phyloP scores from a whole-genome alignment of 2,888 invertebrate species.

The Unio delphinus region DNA sequence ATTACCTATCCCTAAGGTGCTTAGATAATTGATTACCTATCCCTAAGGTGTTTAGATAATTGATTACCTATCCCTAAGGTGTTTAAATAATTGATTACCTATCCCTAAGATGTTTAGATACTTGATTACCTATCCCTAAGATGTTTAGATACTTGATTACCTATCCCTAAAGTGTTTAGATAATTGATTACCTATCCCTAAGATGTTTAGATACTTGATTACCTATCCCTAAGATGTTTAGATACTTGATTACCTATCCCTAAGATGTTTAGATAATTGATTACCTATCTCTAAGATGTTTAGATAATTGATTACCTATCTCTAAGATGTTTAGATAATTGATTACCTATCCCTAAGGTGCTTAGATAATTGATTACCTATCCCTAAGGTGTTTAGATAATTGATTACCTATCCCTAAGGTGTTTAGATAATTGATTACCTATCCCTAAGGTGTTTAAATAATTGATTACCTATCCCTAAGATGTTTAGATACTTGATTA shows the following conservation, averaged over 20 bases:
- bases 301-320: too few species aligned
- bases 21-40: slow-evolving; percentile 68
- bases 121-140: not conserved
- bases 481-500: too few species aligned
- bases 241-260: too few species aligned
- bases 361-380: too few species aligned
- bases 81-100: slow-evolving; percentile 62
- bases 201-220: slow-evolving; percentile 9
- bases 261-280: slow-evolving; percentile 1
- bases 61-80: not conserved
- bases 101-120: slow-evolving; percentile 75
- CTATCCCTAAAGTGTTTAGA: slow-evolving; percentile 78
- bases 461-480: too few species aligned
- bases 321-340: not conserved
- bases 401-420: slow-evolving; percentile 70
- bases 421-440: too few species aligned
- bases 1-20: not conserved
- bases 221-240: slow-evolving; percentile 79
- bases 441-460: too few species aligned
- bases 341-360: slow-evolving; percentile 79
- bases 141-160: slow-evolving; percentile 50
- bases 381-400: not conserved
- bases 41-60: slow-evolving; percentile 77
- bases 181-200: not conserved
- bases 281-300: slow-evolving; percentile 77